Conservation (phyloP, 2,888 invertebrate species). For the Lycia hirtaria region DNA sequence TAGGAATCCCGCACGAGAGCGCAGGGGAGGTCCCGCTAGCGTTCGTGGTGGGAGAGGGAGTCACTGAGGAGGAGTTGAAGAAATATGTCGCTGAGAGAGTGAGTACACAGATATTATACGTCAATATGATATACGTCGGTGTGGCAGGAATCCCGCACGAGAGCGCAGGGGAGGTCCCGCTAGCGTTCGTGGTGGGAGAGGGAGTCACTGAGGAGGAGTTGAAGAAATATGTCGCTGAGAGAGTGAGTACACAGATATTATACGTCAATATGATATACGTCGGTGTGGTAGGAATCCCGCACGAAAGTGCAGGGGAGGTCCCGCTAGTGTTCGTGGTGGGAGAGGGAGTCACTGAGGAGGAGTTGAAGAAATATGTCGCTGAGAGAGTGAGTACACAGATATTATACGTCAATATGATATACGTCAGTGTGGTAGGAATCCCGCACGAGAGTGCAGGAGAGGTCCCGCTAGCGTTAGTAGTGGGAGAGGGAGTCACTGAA, state of each 20-base stretch:
- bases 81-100: conserved; percentile 84
- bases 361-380: conserved; percentile 84
- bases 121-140: too few species aligned
- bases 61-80: conserved; percentile 84
- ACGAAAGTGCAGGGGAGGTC: conserved; percentile 89
- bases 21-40: conserved; percentile 92
- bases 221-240: conserved; percentile 79
- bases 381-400: conserved; percentile 65
- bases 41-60: conserved; percentile 86
- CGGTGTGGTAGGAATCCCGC: conserved; percentile 39
- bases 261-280: not conserved
- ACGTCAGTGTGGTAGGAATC: not conserved
- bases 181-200: conserved; percentile 88
- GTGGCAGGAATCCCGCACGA: conserved; percentile 60
- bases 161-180: conserved; percentile 90
- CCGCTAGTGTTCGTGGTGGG: conserved; percentile 90
- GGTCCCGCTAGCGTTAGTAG: conserved; percentile 90
- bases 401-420: not conserved
- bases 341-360: conserved; percentile 77
- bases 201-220: conserved; percentile 84
- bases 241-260: conserved; percentile 60
- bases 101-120: conserved; percentile 1
- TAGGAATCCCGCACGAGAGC: conserved; percentile 88
- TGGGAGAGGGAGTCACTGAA: conserved; percentile 78
- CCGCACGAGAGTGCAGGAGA: conserved; percentile 88